phyloP scores from a whole-genome alignment of 2,888 invertebrate species.

The Orchesellides sinensis region DNA sequence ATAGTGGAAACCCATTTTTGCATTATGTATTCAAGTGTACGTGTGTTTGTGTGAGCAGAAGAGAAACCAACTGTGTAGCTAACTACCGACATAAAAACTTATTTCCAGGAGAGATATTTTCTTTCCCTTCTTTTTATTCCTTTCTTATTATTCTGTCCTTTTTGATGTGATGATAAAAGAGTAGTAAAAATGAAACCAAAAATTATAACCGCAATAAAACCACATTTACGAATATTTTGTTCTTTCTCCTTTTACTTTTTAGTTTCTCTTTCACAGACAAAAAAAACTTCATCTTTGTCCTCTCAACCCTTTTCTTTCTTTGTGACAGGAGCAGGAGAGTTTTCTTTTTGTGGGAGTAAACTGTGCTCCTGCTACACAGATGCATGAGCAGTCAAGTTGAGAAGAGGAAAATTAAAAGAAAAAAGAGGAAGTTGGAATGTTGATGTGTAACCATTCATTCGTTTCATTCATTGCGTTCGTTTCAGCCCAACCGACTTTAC shows the following conservation, averaged over 20 bases:
- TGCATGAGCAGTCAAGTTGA: slow-evolving; percentile 35
- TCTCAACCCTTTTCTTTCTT: neutral
- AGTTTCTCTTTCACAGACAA: slow-evolving; percentile 1
- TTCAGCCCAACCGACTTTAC: slow-evolving; percentile 40
- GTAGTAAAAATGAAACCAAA: slow-evolving; percentile 59
- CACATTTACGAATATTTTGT: slow-evolving; percentile 53
- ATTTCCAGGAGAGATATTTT: slow-evolving; percentile 7
- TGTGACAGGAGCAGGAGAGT: slow-evolving; percentile 20
- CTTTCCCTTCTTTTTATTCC: slow-evolving; percentile 26
- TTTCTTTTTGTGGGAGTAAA: neutral
- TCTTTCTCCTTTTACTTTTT: slow-evolving; percentile 1
- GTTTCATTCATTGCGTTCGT: slow-evolving; percentile 43
- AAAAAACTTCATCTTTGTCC: neutral
- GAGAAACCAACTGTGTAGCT: too few relatives aligned
- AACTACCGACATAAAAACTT: slow-evolving; percentile 37
- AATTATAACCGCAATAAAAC: slow-evolving; percentile 65
- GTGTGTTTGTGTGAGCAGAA: neutral
- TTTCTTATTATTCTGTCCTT: slow-evolving; percentile 31
- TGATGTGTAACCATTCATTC: slow-evolving; percentile 53
- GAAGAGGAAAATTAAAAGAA: slow-evolving; percentile 36
- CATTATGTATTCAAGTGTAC: slow-evolving; percentile 2
- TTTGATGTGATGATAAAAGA: slow-evolving; percentile 59
- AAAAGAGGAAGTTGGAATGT: slow-evolving; percentile 19
- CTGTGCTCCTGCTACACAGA: too few relatives aligned
- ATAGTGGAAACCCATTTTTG: slow-evolving; percentile 10